Base-by-base conservation (phyloP, 2,888 invertebrate genomes). In the Adelphocoris suturalis region DNA sequence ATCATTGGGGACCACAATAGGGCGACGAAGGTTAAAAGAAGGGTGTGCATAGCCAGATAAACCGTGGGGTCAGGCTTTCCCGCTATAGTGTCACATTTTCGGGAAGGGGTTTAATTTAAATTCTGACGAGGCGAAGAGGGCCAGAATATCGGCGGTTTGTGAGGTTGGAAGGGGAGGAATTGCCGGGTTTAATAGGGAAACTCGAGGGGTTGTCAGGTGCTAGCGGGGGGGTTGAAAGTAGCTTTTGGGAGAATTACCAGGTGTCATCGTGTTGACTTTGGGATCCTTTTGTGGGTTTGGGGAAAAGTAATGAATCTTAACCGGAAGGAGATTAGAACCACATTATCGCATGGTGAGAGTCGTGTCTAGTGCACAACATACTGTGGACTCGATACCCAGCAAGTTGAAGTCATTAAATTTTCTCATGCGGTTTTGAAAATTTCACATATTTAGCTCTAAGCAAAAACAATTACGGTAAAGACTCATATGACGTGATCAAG, bases 41-140 rank as follows among this genome's bases (percentile, higher is more conserved):
- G 68, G 23, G 68, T 68, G 68, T 68, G 68, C 68, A 68, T 23
- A 23, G 68, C 23, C 23, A 68, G 68, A 68, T 68, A 68, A 68
- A 68, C 68, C 68, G 19, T 5, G 7, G 68, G 68, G 68, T 68
- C 68, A 68, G 68, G 9, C 5, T 2, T 37, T 16, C 23, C 68
- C 27, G 27, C 23, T 68, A 68, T 68, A 23, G 68, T 14, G 52
- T 52, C 14, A 14, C 52, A 52, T 13, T 52, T 52, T 11, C 13
- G 48, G 52, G 52, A 3, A 23, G 68, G 23, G 68, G 68, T 68
- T 68, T 68, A 68, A 68, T 68, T 68, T 68, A 68, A 68, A 68
- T 68, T 68, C 68, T 68, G 68, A 68, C 68, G 68, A 23, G 68
- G 68, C 23, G 16, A n/a, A 23, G 11, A 23, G 68, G 9, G 1